Evolutionary conservation across 2,888 invertebrate species (phyloP), one percentile per base, ranked within the genome.

Genomic region (Cactoblastis cactorum): DNA sequence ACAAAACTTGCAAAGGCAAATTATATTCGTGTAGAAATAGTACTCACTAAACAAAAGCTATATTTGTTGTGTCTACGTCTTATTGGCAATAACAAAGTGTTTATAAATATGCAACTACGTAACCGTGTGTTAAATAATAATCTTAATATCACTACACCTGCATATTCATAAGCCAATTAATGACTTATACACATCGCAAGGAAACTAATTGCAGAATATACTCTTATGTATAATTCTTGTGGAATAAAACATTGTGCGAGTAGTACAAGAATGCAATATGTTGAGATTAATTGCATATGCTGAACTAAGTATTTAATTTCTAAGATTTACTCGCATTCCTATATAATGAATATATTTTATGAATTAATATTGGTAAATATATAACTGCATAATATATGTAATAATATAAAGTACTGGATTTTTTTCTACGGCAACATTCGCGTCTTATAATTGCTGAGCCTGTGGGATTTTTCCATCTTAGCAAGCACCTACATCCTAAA

Each of bases 61-160:
- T 2, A 3, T 34, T 18, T 46, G 1, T 34, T 34, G 12, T 19
- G 17, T 12, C 34, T 34, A 1, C n/a, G 34, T 11, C 12, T 43
- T 22, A 34, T 54, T 56, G 54, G 56, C 52, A 56, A 53, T 45
- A 56, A 54, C 51, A 53, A 50, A 12, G 32, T 48, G 34, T 53
- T 50, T 52, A 33, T 49, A 28, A 43, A 43, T 28, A 32, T 15
- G 17, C n/a, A 32, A 17, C 12, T 28, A 14, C 12, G 17, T 17
- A 9, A 28, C 3, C 4, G 3, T 28, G 1, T 28, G 28, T 28
- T 28, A 28, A 28, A 1, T 28, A n/a, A 8, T 9, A 9, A 17
- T n/a, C 46, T 15, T 47, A 46, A 19, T 41, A 28, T 24, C 17
- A 38, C 17, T 15, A 17, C 8, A 17, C 28, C 28, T 43, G 28